A percentile compares a stretch with the other conserved stretches of the same genome.
phyloP scores from a whole-genome alignment of 2,113 vertebrate species.

The Oncorhynchus gorbuscha region DNA sequence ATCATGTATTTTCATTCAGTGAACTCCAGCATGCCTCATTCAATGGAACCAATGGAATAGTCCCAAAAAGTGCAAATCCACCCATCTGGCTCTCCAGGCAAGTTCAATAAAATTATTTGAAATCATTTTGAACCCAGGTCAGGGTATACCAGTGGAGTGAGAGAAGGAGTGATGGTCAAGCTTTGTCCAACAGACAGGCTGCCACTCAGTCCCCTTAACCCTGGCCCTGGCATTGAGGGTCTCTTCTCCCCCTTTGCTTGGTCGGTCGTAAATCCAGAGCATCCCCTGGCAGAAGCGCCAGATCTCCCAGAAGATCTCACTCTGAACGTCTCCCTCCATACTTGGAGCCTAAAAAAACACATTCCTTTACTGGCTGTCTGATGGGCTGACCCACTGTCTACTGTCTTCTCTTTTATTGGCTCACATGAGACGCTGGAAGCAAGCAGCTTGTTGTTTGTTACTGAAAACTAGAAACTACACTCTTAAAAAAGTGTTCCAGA shows the following conservation, averaged over 20 bases:
- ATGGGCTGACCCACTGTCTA: neutral
- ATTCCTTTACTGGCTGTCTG: slow-evolving; percentile 24
- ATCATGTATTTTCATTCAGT: neutral
- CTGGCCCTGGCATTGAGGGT: neutral
- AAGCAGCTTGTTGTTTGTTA: neutral
- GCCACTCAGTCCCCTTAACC: neutral
- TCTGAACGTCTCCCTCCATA: slow-evolving; percentile 35
- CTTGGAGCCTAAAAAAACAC: slow-evolving; percentile 32
- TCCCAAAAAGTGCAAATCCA: too few species aligned
- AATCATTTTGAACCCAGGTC: too few species aligned
- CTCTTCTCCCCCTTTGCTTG: neutral
- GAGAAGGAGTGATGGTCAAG: too few species aligned
- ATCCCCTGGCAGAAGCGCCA: slow-evolving; percentile 21
- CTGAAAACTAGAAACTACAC: neutral
- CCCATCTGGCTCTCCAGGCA: too few species aligned
- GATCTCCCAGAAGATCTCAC: slow-evolving; percentile 22
- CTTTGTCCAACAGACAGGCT: too few species aligned
- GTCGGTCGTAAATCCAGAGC: slow-evolving; percentile 31
- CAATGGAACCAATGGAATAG: too few species aligned
- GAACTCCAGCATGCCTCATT: neutral
- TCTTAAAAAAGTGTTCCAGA: too few species aligned
- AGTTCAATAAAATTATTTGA: too few species aligned
- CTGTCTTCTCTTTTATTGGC: neutral
- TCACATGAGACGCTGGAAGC: neutral
- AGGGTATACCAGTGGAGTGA: too few species aligned